Percentiles rank a stretch among this genome's conserved stretches.
phyloP scores from a whole-genome alignment of 2,113 vertebrate species.

The Petrocephalus microphthalmus region DNA sequence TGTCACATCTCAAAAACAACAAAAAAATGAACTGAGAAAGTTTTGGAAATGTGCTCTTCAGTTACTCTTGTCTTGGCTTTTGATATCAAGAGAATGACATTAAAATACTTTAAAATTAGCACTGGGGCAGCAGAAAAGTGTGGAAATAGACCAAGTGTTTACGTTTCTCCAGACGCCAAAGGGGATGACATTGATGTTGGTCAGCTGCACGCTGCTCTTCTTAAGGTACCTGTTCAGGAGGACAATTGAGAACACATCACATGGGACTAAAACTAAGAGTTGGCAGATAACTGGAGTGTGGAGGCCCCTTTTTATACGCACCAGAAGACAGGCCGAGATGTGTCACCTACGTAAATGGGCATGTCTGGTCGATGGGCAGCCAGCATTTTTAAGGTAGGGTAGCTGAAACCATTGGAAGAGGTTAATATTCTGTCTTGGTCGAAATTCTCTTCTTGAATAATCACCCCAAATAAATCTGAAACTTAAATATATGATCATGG shows the following conservation, averaged over 20 bases:
- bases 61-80: neutral
- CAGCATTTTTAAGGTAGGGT: constrained; percentile 59
- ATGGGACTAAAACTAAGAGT: neutral
- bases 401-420: constrained; percentile 41
- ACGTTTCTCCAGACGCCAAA: constrained; percentile 71
- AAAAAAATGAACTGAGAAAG: neutral
- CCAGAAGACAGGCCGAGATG: constrained; percentile 71
- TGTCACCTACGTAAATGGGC: constrained; percentile 70
- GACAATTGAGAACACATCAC: neutral
- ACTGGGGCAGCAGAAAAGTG: neutral
- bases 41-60: neutral
- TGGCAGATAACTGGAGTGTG: neutral
- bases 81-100: neutral
- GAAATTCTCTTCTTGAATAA: neutral
- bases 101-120: neutral
- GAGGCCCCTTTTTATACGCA: constrained; percentile 16
- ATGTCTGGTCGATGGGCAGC: constrained; percentile 54
- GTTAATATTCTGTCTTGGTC: constrained; percentile 9
- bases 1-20: neutral
- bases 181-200: constrained; percentile 62
- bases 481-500: too few species aligned
- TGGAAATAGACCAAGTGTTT: constrained; percentile 5
- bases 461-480: too few species aligned
- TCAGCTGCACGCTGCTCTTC: constrained; percentile 61
- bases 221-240: constrained; percentile 45